Conservation (phyloP, 92 coral and sea anemone genomes). For the Phenganax subtilis region DNA sequence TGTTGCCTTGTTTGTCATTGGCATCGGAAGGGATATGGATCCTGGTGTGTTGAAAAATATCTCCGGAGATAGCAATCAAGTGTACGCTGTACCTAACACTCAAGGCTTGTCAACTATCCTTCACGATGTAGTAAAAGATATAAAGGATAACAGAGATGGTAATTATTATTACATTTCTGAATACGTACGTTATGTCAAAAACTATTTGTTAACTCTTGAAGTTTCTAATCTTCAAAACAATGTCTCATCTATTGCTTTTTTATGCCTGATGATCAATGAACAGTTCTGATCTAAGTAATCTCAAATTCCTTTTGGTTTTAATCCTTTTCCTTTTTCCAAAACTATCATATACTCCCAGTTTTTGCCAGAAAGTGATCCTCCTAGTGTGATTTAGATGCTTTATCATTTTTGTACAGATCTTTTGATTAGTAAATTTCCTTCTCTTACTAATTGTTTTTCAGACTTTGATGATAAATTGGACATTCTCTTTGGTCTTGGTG, state of each 20-base stretch:
- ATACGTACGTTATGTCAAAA: background rate
- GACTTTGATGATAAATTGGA: conserved; percentile 50
- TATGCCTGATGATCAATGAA: no score
- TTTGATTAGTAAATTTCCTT: background rate
- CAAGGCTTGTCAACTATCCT: background rate
- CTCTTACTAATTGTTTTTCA: background rate
- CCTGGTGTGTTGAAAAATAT: conserved; percentile 5
- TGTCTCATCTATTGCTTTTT: background rate
- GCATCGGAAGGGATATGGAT: conserved; percentile 53
- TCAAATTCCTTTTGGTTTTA: no score
- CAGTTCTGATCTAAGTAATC: no score
- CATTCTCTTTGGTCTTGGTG: conserved; percentile 68
- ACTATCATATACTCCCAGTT: no score
- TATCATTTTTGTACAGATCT: background rate
- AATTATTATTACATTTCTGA: background rate
- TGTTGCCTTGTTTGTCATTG: conserved; percentile 54
- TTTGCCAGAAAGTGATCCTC: no score
- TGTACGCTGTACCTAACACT: conserved; percentile 17
- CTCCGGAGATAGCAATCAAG: conserved; percentile 27
- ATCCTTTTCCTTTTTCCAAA: no score
- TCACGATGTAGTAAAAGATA: conserved; percentile 2
- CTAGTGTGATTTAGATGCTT: no score
- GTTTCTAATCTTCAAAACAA: background rate
- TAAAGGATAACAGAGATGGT: conserved; percentile 9
- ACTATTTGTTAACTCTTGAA: no score